A percentile compares a stretch with the other conserved stretches of the same genome.
Conservation (phyloP, 2,113 vertebrate species). For the Jacana jacana region DNA sequence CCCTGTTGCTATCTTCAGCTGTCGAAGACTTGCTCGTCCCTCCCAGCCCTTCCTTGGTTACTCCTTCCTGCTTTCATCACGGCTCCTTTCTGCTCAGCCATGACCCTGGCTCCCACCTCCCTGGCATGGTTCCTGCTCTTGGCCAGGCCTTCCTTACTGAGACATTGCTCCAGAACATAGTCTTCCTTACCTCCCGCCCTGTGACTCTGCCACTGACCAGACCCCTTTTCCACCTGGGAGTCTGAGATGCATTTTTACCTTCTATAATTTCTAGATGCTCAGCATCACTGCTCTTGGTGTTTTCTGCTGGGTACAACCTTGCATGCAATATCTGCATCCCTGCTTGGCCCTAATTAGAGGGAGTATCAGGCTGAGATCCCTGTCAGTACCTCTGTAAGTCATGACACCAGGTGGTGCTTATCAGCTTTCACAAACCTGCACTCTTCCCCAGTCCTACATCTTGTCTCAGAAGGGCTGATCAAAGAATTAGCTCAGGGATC, state of each 20-base stretch:
- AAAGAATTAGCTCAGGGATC: background rate
- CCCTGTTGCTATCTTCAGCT: background rate
- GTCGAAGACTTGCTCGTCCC: fast-evolving
- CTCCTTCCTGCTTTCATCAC: background rate
- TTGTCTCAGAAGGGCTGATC: background rate
- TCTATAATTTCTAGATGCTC: background rate
- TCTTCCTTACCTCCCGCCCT: background rate
- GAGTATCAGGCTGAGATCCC: background rate
- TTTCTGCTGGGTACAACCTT: background rate
- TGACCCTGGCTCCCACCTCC: background rate
- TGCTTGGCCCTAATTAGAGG: background rate
- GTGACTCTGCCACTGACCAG: background rate
- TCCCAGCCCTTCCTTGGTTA: background rate
- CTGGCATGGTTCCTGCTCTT: fast-evolving
- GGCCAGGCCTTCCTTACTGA: background rate
- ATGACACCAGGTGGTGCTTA: background rate
- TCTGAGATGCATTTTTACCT: background rate
- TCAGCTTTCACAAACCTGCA: background rate
- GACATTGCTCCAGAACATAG: background rate
- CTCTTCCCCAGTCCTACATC: background rate
- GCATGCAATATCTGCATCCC: background rate
- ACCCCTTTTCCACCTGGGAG: background rate
- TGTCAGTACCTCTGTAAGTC: background rate
- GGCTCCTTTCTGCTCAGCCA: background rate
- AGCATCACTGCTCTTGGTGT: background rate